Base-by-base conservation (phyloP, 2,113 vertebrate genomes). In the Ancistrus triradiatus region DNA sequence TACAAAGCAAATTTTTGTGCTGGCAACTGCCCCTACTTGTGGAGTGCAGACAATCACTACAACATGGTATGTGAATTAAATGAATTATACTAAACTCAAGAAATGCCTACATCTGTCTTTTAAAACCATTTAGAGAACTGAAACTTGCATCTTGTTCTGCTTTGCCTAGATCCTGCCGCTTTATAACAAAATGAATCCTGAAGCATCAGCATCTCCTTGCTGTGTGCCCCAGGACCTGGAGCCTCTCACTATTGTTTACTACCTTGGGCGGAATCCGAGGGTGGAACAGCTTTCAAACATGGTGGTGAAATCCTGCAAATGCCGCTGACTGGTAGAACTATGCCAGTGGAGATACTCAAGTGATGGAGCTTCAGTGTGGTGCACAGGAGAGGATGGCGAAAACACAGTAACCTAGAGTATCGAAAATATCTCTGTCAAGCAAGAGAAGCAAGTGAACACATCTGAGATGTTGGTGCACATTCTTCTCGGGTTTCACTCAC, bases 1-100 rank as follows among this genome's bases (percentile, higher is more conserved):
- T 90, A 90, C 81, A 86, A 83, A 70, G 89, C 89, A 37, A 90
- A 90, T 77, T 90, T 90, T 77, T 90, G 89, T 55, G 85, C 87
- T 2, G 89, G 89, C 18, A 88, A 78, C 75, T 90, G 89, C 66
- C 88, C 87, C 1, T 90, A 90, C 77, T 78, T 90, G 68, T 90
- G 89, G 89, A 90, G 88, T 1, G 85, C 87, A 55, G 88, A 90
- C 82, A 90, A 84, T 75, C 87, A 89, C 81, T 88, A 90, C 77
- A 89, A 87, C 80, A 87, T 88, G 87, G 89, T 90, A 59, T 78
- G 82, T 49, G 22, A 25, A 66, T 19, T 8, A 33, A 64, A 31
- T 31, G 27, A 3, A 31, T 3, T 31, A 4, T 31, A 3, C 27
- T n/a, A n/a, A n/a, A n/a, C n/a, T n/a, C n/a, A n/a, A n/a, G n/a